phyloP scores from a whole-genome alignment of 2,888 invertebrate genomes.

The Camptogramma bilineatum region DNA sequence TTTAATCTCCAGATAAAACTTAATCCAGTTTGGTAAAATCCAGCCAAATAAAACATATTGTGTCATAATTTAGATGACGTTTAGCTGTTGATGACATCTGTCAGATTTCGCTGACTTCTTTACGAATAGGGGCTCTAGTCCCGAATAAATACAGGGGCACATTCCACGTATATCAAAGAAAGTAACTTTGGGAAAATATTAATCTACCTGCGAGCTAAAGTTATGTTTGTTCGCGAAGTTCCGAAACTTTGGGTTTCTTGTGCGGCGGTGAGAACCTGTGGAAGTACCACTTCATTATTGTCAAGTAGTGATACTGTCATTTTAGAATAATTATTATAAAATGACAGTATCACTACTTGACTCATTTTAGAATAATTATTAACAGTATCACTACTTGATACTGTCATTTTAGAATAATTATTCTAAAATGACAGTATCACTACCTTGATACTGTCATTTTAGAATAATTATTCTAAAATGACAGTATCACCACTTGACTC shows the following conservation, averaged over 20 bases:
- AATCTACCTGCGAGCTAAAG: constrained; percentile 53
- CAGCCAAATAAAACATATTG: too few species aligned
- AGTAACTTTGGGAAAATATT: constrained; percentile 58
- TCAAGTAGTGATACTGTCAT: background rate
- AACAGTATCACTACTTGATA: too few species aligned
- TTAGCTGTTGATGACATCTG: too few species aligned
- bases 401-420: too few species aligned
- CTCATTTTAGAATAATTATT: too few species aligned
- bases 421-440: too few species aligned
- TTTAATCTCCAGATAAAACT: too few species aligned
- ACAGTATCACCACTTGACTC: too few species aligned
- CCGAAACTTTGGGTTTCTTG: constrained; percentile 32
- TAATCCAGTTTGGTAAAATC: too few species aligned
- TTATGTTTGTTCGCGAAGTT: constrained; percentile 46
- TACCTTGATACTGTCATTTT: too few species aligned
- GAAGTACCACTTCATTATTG: constrained; percentile 15
- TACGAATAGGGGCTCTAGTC: constrained; percentile 20
- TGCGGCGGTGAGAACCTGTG: constrained; percentile 13
- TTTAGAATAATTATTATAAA: background rate
- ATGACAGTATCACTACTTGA: too few species aligned
- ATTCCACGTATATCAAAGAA: constrained; percentile 52
- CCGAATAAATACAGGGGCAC: constrained; percentile 43
- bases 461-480: background rate
- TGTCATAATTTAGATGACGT: too few species aligned
- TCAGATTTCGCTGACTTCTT: background rate